Conservation (phyloP, 2,888 invertebrate genomes). For the Allophyes oxyacanthae region DNA sequence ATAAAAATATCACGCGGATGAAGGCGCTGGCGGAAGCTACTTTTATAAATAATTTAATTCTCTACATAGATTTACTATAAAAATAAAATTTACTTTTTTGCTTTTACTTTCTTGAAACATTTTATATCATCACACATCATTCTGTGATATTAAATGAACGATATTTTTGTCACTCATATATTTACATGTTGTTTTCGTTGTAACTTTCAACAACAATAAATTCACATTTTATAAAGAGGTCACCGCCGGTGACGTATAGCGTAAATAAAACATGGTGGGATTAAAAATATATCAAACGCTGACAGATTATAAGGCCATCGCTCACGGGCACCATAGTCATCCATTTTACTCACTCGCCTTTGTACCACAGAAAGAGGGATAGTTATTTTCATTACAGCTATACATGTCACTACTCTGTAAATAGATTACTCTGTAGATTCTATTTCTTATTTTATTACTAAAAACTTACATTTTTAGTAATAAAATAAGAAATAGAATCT, state of each 20-base stretch:
- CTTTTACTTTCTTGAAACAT: too few species aligned
- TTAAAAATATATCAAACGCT: constrained; percentile 41
- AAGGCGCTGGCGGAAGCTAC: too few species aligned
- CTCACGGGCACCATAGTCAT: constrained; percentile 23
- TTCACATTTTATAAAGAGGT: constrained; percentile 22
- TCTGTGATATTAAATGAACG: too few species aligned
- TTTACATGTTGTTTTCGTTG: background rate
- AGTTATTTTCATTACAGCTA: constrained; percentile 18
- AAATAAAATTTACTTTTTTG: too few species aligned
- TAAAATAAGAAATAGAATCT: too few species aligned
- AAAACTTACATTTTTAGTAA: too few species aligned
- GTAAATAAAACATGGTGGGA: constrained; percentile 43
- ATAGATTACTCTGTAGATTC: too few species aligned
- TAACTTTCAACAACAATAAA: constrained; percentile 28
- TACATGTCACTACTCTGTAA: constrained; percentile 1
- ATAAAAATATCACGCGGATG: too few species aligned
- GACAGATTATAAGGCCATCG: constrained; percentile 41
- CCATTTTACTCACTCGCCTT: constrained; percentile 21
- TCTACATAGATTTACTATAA: too few species aligned
- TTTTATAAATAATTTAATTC: too few species aligned
- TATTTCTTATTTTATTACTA: too few species aligned
- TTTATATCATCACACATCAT: too few species aligned
- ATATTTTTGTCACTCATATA: background rate
- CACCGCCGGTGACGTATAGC: constrained; percentile 31
- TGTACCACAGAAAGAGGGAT: constrained; percentile 3